Percentiles rank a stretch among this genome's conserved stretches.
Evolutionary conservation across 2,797 vertebrate genomes (phyloP).

Genomic region (Diplodus sargus): DNA sequence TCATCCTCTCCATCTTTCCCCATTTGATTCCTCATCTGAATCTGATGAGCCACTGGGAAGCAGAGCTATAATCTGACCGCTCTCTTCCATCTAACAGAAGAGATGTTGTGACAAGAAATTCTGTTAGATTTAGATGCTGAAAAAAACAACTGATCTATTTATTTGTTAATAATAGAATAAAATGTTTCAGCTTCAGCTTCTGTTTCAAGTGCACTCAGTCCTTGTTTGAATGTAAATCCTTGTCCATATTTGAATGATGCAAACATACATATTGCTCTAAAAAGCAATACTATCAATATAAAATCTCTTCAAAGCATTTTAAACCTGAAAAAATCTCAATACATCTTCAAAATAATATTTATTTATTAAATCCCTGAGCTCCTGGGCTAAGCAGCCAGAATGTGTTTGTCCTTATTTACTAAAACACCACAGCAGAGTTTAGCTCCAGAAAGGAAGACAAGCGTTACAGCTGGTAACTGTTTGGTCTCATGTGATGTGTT

Average conservation of each 20-base stretch:
- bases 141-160: neutral
- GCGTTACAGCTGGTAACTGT: neutral
- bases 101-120: neutral
- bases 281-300: neutral
- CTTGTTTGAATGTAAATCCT: neutral
- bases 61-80: neutral
- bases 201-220: neutral
- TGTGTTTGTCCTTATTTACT: slow-evolving; percentile 6
- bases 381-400: neutral
- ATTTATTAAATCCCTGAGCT: neutral
- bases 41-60: neutral
- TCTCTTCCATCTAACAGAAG: too few species aligned
- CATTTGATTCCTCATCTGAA: slow-evolving; percentile 3
- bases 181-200: neutral
- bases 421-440: neutral
- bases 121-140: neutral
- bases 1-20: slow-evolving; percentile 2
- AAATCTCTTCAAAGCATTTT: neutral
- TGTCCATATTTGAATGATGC: neutral
- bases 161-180: too few species aligned
- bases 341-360: neutral
- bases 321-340: neutral
- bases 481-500: neutral
- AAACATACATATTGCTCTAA: neutral
- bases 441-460: neutral